Evolutionary conservation across 2,113 vertebrate genomes (phyloP), one percentile per base, ranked within the genome.

Genomic region (Gnathonemus echidnorhynchus): DNA sequence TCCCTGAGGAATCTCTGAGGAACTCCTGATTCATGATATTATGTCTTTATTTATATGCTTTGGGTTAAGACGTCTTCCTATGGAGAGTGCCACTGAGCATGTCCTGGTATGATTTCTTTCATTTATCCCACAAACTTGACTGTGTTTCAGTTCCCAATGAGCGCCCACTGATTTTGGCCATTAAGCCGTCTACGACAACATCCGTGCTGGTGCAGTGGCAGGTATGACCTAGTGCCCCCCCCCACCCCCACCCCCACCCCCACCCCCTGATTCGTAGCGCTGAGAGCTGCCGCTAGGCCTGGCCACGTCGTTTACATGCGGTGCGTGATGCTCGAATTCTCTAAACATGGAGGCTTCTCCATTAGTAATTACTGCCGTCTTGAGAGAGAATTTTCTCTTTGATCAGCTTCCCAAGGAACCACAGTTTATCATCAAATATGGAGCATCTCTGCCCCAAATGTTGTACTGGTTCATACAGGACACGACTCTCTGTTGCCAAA

Each of bases 151-250:
- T 97, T 92, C 98, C 98, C 1, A 97, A 96, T 66, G 97, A 98
- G 89, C 96, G 98, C 46, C 98, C 98, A 10, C 92, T 96, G 70
- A 98, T 97, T 35, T 94, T 97, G 35, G 93, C 95, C 0, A 97
- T 97, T 80, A 98, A 97, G 48, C 98, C 98, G 0, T 97, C 97
- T 86, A 99, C 98, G 0, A 98, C 98, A 2, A 98, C 98, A 31
- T 99, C 98, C 0, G 96, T 99, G 52, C 94, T 98, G 90, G 96
- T 99, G 92, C 97, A 98, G 92, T 99, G 98, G 98, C 97, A 98
- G 98, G 98, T 98, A 94, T 92, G 95, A 21, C 19, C 24, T 77
- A 19, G 6, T 10, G 35, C 35, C 35, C 35, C 35, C 35, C 35
- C 35, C 31, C 31, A 1, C 31, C 31, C 31, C 31, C 31, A 31